phyloP scores from a whole-genome alignment of 2,888 invertebrate genomes.

The Callimorpha dominula region DNA sequence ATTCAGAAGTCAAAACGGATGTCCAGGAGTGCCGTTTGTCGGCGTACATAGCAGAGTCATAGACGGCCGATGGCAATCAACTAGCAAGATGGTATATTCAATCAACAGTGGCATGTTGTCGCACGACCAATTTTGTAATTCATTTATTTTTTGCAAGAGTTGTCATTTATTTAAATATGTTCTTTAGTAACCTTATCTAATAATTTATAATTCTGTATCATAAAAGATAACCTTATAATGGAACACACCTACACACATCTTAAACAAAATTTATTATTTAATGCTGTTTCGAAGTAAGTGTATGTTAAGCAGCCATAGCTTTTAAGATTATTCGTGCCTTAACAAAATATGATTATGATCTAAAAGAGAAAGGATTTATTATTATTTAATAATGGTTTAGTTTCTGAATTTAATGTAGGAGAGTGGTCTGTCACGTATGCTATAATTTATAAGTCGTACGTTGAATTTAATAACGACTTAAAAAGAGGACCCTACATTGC shows the following conservation, averaged over 20 bases:
- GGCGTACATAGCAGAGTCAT: too few species aligned
- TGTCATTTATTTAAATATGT: background rate
- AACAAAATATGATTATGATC: background rate
- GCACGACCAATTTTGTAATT: background rate
- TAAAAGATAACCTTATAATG: background rate
- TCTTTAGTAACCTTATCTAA: background rate
- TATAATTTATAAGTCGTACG: background rate
- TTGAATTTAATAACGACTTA: background rate
- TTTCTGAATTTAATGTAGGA: background rate
- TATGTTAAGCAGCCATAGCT: background rate
- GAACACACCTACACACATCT: background rate
- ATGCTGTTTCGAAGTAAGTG: background rate
- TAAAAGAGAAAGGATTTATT: background rate
- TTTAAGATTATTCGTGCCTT: background rate
- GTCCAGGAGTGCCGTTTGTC: too few species aligned
- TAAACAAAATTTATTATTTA: background rate
- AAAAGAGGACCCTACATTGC: too few species aligned
- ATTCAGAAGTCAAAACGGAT: too few species aligned
- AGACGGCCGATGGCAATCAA: too few species aligned
- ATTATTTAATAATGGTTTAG: background rate
- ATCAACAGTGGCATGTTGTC: accelerated
- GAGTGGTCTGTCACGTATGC: background rate
- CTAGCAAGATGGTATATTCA: background rate
- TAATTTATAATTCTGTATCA: background rate
- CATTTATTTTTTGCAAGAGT: background rate